Evolutionary conservation across 2,797 vertebrate genomes (phyloP), one percentile per base, ranked within the genome.

Genomic region (Hypotaenidia okinawae): DNA sequence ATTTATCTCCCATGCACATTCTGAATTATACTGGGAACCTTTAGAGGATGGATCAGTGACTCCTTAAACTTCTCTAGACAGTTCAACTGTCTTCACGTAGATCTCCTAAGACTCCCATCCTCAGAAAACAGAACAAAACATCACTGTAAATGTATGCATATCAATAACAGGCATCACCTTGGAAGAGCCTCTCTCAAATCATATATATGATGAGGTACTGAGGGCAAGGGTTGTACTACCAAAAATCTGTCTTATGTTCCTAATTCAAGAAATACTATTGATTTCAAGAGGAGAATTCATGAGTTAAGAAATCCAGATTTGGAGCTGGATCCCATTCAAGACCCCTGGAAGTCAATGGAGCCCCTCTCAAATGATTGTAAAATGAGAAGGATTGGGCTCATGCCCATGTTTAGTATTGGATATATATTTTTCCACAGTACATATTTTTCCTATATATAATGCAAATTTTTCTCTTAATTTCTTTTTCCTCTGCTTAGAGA

Each of bases 391-490:
- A 49, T 13, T 93, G 69, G 86, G 61, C 39, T 82, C 57, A 33
- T 87, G 90, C 75, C 87, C 45, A 32, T 33, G 17, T 76, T 79
- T 82, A 62, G 33, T 16, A 30, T 7, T 61, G 45, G 59, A 83
- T 55, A 81, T 51, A 30, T 51, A 72, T 61, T 95, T 95, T 96
- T 96, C 81, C 89, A 75, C 13, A 12, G 57, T 51, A 83, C 32
- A 10, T 72, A 64, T 80, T 92, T 92, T 92, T 94, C 94, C 78
- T 62, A 85, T n/a, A 78, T 51, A 91, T 72, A 93, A 93, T 21
- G 49, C 6, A 91, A 61, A 19, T 54, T 79, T 94, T 85, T 72
- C 10, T 43, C 49, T 24, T 73, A 45, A 33, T 57, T 84, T 83
- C 54, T 79, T 88, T 85, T 94, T 28, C 54, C 54, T 85, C 61